Percentiles rank a stretch among this genome's conserved stretches.
Evolutionary conservation across 2,888 invertebrate genomes (phyloP).

Genomic region (Acrobasis consociella): DNA sequence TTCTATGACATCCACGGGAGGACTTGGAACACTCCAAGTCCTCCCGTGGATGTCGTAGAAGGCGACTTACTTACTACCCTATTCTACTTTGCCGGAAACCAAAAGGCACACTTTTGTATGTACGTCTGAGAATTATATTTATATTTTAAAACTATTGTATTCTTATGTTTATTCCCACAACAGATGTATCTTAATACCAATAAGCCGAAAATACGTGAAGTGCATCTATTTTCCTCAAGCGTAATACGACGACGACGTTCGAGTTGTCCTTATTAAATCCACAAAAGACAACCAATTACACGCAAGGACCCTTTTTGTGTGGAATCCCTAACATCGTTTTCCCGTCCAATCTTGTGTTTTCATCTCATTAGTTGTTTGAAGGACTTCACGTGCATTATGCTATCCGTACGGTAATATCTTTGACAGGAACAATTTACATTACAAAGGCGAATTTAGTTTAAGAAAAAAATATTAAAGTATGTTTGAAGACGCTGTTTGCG

Average conservation of each 20-base stretch:
- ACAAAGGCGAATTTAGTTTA: too few species aligned
- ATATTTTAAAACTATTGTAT: neutral
- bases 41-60: too few species aligned
- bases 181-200: neutral
- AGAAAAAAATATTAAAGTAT: too few species aligned
- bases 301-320: conserved; percentile 2
- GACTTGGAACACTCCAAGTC: too few species aligned
- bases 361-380: conserved; percentile 15
- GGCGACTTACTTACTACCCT: too few species aligned
- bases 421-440: too few species aligned
- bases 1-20: too few species aligned
- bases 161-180: neutral
- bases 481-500: too few species aligned
- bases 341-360: conserved; percentile 12
- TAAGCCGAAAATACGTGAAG: neutral
- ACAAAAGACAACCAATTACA: conserved; percentile 15
- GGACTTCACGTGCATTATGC: neutral
- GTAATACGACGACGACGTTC: conserved; percentile 3
- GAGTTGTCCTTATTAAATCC: conserved; percentile 16
- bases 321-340: conserved; percentile 8
- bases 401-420: too few species aligned
- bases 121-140: neutral
- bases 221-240: conserved; percentile 1
- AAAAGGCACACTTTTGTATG: too few species aligned
- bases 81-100: too few species aligned